A percentile compares a stretch with the other conserved stretches of the same genome.
These are phyloP conservation scores for Hyposmocoma kahamanoa DNA, from an alignment of 1,140 invertebrate species.

Conservation along the genomic window DNA sequence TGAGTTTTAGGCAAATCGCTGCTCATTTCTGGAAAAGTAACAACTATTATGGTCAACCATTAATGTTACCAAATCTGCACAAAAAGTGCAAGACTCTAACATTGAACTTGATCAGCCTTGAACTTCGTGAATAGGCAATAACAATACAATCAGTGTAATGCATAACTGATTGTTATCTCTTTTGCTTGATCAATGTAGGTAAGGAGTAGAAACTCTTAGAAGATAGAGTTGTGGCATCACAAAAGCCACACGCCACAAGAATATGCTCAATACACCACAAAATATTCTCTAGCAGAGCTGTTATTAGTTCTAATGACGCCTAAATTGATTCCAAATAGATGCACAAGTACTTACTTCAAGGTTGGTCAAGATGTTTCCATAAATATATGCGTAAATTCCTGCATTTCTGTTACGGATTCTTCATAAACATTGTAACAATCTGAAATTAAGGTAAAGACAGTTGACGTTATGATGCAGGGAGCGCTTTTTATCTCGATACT, in stretches of 20 bases:
- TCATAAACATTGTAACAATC: slow-evolving; percentile 30
- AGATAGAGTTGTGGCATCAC: too few relatives aligned
- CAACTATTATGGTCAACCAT: too few relatives aligned
- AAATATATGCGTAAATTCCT: slow-evolving; percentile 41
- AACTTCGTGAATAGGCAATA: slow-evolving; percentile 10
- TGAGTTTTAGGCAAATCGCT: slow-evolving; percentile 66
- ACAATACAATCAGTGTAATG: slow-evolving; percentile 1
- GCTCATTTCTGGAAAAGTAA: slow-evolving; percentile 61
- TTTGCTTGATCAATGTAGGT: background rate
- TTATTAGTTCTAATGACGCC: slow-evolving; percentile 17
- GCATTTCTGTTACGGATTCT: slow-evolving; percentile 49
- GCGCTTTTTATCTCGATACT: slow-evolving; percentile 3
- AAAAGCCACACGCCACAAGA: too few relatives aligned
- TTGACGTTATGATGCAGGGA: background rate
- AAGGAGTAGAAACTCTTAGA: too few relatives aligned
- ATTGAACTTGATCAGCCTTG: slow-evolving; percentile 8
- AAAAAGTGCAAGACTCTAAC: background rate
- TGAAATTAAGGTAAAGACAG: slow-evolving; percentile 35
- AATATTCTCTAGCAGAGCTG: too few relatives aligned
- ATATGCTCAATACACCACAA: too few relatives aligned
- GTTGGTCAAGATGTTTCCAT: slow-evolving; percentile 68
- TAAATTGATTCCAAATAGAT: slow-evolving; percentile 14
- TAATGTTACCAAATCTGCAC: slow-evolving; percentile 4
- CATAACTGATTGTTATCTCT: background rate
- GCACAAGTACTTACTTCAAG: slow-evolving; percentile 59